Base-by-base conservation (phyloP, 2,113 vertebrate species). In the Nycticebus coucang region DNA sequence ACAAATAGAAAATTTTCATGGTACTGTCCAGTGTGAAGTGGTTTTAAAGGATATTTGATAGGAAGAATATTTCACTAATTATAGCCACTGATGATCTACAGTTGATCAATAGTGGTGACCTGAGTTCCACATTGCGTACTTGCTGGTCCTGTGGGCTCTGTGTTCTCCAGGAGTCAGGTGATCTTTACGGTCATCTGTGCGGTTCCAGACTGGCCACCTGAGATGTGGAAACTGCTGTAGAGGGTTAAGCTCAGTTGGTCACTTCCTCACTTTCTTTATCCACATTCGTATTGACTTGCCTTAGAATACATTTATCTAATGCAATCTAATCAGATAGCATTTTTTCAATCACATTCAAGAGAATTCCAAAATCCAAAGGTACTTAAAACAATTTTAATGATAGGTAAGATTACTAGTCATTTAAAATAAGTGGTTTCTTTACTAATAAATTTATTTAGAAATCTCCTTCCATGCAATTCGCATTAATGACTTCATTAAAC, bases 381-480 rank as follows among this genome's bases (percentile, higher is more conserved):
- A 85, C 11, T 66, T n/a, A 81, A 77, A 22, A 85, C 13, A n/a
- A 55, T 33, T 69, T 92, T 77, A 84, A 92, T 82, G 21, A 89
- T 45, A 35, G 28, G 37, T 88, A 75, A 87, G 5, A 71, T 77
- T 88, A 87, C 95, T 24, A 68, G 22, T 79, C 22, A 78, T 81
- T 55, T 90, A 81, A 90, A 57, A 81, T 79, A 87, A 71, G 17
- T 21, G 71, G 15, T 57, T 96, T 84, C 19, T 88, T 9, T 85
- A n/a, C 64, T 81, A 90, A 78, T 90, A 80, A 59, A 90, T 88
- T 84, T 72, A 81, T 82, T 82, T 95, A 55, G 9, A 92, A 88
- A 86, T 78, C 33, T 22, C n/a, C 1, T 72, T 60, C 33, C 24
- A 94, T 81, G 2, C 4, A 91, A 82, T 84, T 94, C 88, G 17